Conservation (phyloP, 2,113 vertebrate genomes). For the Podarcis cretensis region DNA sequence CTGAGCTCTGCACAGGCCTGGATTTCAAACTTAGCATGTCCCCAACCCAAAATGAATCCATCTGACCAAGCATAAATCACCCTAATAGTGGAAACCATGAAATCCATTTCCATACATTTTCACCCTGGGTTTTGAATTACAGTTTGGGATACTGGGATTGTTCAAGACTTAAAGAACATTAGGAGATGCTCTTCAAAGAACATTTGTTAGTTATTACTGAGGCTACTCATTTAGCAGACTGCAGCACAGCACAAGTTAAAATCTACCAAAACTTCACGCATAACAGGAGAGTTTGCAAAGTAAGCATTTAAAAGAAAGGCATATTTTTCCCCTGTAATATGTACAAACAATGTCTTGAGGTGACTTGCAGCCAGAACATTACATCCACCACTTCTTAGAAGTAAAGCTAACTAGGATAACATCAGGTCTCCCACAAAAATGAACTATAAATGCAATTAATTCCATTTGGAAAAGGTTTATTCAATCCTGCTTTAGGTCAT, state of each 20-base stretch:
- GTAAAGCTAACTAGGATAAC: background rate
- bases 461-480: background rate
- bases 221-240: background rate
- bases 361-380: slow-evolving; percentile 9
- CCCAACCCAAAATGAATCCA: no score
- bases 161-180: background rate
- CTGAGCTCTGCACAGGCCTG: background rate
- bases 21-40: background rate
- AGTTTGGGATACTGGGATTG: background rate
- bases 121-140: background rate
- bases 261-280: background rate
- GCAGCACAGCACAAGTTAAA: background rate
- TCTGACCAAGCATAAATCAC: no score
- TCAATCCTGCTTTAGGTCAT: background rate
- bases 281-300: background rate
- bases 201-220: background rate
- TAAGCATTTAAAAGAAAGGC: slow-evolving; percentile 2
- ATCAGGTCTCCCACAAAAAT: background rate
- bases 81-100: no score
- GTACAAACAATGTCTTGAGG: background rate
- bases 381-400: background rate
- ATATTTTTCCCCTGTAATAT: background rate
- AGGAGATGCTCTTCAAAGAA: background rate
- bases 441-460: background rate
- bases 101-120: background rate